Percentiles rank a stretch among this genome's conserved stretches.
Evolutionary conservation across 2,797 vertebrate genomes (phyloP).

Genomic region (Tapera naevia): DNA sequence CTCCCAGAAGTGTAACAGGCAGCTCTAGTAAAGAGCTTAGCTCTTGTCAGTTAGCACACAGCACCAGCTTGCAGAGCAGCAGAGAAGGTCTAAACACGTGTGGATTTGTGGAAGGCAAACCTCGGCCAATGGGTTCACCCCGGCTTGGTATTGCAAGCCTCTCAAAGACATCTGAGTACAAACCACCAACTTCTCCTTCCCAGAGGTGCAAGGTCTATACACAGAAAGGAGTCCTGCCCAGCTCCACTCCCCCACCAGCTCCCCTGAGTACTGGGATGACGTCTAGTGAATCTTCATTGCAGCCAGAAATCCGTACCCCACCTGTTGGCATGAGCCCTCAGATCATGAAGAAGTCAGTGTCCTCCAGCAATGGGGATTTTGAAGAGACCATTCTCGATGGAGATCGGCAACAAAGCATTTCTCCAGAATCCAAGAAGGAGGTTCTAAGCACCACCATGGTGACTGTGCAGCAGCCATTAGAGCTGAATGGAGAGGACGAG

Average conservation of each 20-base stretch:
- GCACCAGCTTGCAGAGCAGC: constrained; percentile 87
- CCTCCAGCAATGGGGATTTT: constrained; percentile 72
- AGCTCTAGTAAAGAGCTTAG: constrained; percentile 75
- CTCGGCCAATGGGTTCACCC: constrained; percentile 91
- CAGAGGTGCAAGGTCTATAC: constrained; percentile 95
- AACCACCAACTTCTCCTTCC: constrained; percentile 90
- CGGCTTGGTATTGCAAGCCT: constrained; percentile 93
- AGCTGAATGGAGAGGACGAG: constrained; percentile 93
- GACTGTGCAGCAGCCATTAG: constrained; percentile 93
- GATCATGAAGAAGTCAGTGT: constrained; percentile 84
- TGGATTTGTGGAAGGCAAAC: constrained; percentile 87
- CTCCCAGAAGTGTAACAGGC: constrained; percentile 85
- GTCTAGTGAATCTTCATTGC: constrained; percentile 83
- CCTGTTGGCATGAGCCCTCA: constrained; percentile 93
- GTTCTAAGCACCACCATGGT: constrained; percentile 91
- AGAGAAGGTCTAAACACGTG: constrained; percentile 87
- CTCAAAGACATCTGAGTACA: constrained; percentile 94
- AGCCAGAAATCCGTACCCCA: constrained; percentile 86
- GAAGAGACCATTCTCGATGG: constrained; percentile 63
- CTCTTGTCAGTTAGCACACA: constrained; percentile 81
- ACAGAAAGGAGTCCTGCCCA: constrained; percentile 92
- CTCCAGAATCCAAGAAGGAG: constrained; percentile 82
- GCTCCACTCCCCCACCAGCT: constrained; percentile 80
- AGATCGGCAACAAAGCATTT: constrained; percentile 46
- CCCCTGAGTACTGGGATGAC: constrained; percentile 76